A percentile compares a stretch with the other conserved stretches of the same genome.
Evolutionary conservation across 2,888 invertebrate species (phyloP).

Genomic region (Phlogophora meticulosa): DNA sequence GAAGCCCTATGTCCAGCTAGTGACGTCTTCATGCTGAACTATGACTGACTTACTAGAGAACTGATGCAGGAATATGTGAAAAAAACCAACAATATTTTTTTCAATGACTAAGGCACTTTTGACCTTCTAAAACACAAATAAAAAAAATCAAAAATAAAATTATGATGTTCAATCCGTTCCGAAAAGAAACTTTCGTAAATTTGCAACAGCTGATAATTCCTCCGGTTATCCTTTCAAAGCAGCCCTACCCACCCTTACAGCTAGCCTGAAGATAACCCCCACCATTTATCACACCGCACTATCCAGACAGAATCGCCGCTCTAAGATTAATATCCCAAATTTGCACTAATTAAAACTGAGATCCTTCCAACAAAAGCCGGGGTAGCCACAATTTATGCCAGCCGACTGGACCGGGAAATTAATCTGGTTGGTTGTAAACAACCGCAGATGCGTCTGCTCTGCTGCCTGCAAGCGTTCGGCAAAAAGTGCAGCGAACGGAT

Average conservation of each 20-base stretch:
- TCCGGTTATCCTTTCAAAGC: neutral
- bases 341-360: slow-evolving; percentile 73
- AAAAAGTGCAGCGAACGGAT: slow-evolving; percentile 46
- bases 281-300: slow-evolving; percentile 36
- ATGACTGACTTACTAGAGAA: too few species aligned
- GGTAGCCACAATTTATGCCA: slow-evolving; percentile 73
- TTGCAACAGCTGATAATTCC: too few species aligned
- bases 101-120: too few species aligned
- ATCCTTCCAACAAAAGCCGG: slow-evolving; percentile 68
- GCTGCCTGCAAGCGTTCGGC: slow-evolving; percentile 7
- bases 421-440: slow-evolving; percentile 74
- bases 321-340: slow-evolving; percentile 65
- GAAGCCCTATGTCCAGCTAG: too few species aligned
- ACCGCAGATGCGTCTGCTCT: slow-evolving; percentile 57
- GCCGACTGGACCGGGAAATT: slow-evolving; percentile 73
- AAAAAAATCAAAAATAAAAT: too few species aligned
- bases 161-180: too few species aligned
- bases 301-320: slow-evolving; percentile 42
- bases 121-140: too few species aligned
- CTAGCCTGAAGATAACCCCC: slow-evolving; percentile 26
- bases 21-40: too few species aligned
- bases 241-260: neutral
- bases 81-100: too few species aligned
- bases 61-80: too few species aligned
- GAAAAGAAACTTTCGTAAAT: too few species aligned